phyloP scores from a whole-genome alignment of 2,113 vertebrate species.

The Orthonyx spaldingii region DNA sequence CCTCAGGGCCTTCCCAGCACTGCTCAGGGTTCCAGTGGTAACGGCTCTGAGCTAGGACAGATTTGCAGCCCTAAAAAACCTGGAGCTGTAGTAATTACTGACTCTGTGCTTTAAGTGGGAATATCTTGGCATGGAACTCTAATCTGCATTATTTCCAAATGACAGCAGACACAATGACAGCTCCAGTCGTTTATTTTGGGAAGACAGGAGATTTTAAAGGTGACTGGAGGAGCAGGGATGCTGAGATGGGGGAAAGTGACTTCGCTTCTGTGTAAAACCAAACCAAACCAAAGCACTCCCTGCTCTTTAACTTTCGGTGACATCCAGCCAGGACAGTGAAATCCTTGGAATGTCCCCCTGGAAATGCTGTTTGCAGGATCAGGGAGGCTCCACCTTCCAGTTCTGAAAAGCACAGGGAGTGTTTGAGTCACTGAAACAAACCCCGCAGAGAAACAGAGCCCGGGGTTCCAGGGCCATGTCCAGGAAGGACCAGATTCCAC shows the following conservation, averaged over 20 bases:
- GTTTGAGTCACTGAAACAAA: background rate
- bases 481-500: background rate
- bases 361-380: background rate
- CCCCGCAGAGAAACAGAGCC: background rate
- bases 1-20: slow-evolving; percentile 44
- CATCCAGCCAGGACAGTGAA: background rate
- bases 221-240: background rate
- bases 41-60: slow-evolving; percentile 34
- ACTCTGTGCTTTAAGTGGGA: background rate
- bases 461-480: background rate
- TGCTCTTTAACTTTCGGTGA: background rate
- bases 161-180: background rate
- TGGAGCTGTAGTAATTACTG: background rate
- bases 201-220: background rate
- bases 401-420: background rate
- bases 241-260: background rate
- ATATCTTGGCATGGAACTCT: background rate
- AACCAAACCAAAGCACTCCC: background rate
- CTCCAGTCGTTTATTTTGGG: background rate
- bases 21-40: slow-evolving; percentile 24
- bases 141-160: background rate
- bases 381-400: background rate
- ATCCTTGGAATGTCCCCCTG: background rate
- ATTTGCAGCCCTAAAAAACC: slow-evolving; percentile 20
- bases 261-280: background rate